These are phyloP conservation scores for Augochlorella aurata DNA, from an alignment of 2,888 invertebrate species.

Conservation along the genomic window DNA sequence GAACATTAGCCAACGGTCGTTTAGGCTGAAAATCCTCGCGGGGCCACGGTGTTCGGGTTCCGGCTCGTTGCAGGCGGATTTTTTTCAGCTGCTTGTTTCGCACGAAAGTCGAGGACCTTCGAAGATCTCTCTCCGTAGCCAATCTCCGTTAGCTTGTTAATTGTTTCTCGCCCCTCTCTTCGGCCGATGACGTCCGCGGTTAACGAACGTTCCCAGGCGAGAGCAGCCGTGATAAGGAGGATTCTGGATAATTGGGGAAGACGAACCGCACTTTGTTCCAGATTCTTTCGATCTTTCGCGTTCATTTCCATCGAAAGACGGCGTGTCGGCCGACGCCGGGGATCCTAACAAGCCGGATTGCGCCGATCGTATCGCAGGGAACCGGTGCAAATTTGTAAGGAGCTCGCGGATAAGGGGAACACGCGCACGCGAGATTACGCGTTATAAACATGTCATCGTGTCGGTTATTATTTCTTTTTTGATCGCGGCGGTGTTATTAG, in stretches of 20 bases:
- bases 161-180: conserved; percentile 11
- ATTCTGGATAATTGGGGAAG: conserved; percentile 24
- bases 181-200: background rate
- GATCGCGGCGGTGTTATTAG: background rate
- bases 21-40: conserved; percentile 67
- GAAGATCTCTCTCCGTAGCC: background rate
- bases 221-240: conserved; percentile 13
- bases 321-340: background rate
- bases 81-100: conserved; percentile 69
- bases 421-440: conserved; percentile 25
- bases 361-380: conserved; percentile 22
- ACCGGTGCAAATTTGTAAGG: conserved; percentile 19
- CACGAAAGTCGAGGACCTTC: conserved; percentile 64
- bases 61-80: conserved; percentile 64
- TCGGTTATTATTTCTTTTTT: conserved; percentile 36
- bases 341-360: conserved; percentile 18
- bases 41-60: conserved; percentile 51
- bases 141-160: conserved; percentile 17
- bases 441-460: conserved; percentile 34
- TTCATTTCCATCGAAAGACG: conserved; percentile 17
- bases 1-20: conserved; percentile 71
- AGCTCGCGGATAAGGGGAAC: conserved; percentile 17
- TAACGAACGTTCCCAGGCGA: conserved; percentile 24
- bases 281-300: conserved; percentile 8
- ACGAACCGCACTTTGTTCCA: conserved; percentile 35